Percentiles rank a stretch among this genome's conserved stretches.
These are phyloP conservation scores for Drosophila formosana DNA, from an alignment of 2,888 invertebrate genomes.

Conservation along the genomic window DNA sequence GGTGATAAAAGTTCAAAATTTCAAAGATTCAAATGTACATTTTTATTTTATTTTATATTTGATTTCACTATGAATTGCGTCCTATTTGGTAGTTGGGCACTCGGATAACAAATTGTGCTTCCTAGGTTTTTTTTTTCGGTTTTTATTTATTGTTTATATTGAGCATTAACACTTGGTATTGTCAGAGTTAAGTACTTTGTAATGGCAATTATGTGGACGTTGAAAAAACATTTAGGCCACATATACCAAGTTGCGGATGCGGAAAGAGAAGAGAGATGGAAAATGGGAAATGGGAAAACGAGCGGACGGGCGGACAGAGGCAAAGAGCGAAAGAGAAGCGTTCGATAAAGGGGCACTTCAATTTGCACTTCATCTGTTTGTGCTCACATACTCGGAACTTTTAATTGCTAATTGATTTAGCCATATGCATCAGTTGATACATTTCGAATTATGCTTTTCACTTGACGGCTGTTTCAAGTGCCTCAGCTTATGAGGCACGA, in stretches of 20 bases:
- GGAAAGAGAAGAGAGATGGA: too few species aligned
- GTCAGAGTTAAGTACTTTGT: slow-evolving; percentile 57
- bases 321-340: slow-evolving; percentile 1
- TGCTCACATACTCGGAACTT: slow-evolving; percentile 13
- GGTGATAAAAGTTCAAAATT: too few species aligned
- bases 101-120: background rate
- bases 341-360: slow-evolving; percentile 60
- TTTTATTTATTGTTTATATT: slow-evolving; percentile 8
- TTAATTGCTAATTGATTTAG: slow-evolving; percentile 77
- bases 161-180: slow-evolving; percentile 55
- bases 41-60: too few species aligned
- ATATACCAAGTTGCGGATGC: background rate
- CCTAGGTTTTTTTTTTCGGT: background rate
- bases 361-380: slow-evolving; percentile 73
- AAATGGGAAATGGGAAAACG: too few species aligned
- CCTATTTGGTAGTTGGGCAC: background rate
- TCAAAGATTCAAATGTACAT: too few species aligned
- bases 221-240: slow-evolving; percentile 51
- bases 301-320: background rate
- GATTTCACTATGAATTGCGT: too few species aligned
- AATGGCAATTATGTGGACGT: slow-evolving; percentile 69
- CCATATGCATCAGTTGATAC: slow-evolving; percentile 75
- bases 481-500: slow-evolving; percentile 7
- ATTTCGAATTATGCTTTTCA: slow-evolving; percentile 71
- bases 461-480: slow-evolving; percentile 60